Base-by-base conservation (phyloP, 2,888 invertebrate genomes). In the Dryobotodes eremita region DNA sequence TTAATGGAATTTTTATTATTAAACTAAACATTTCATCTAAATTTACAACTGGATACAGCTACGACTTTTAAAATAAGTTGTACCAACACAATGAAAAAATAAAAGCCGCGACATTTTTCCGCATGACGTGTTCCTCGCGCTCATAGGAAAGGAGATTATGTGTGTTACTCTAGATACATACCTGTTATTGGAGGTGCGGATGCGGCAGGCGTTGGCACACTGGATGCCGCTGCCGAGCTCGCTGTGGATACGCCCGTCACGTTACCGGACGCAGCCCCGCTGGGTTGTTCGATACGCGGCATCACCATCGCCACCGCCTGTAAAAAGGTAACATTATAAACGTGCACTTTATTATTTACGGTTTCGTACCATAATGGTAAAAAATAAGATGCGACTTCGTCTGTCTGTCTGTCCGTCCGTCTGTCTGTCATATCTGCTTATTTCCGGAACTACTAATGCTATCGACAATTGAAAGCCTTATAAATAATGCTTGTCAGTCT, bases 221-320 rank as follows among this genome's bases (percentile, higher is more conserved):
- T 87, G 48, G 86, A 88, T 78, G 89, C 91, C 82, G 91, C 91
- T 84, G 81, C 89, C 6, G 90, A 88, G 82, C 87, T 90, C 7
- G 90, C 88, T 64, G 89, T 86, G 8, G 92, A 84, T 68, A 86
- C 91, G 26, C 89, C 90, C 17, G 92, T 88, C 36, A 94, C 92
- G 69, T 79, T 88, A 23, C 84, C 89, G 23, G 93, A 90, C 61
- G 91, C 89, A 2, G 91, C 91, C 23, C 92, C 94, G 83, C 94
- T 94, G 3, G 98, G 98, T 89, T 98, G 98, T 88, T 98, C 98
- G 76, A 98, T 97, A 78, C 98, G 97, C 0, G 98, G 98, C 89
- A 98, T 96, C 36, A 98, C 98, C 83, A 98, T 94, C 0, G 98
- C 98, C 13, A 98, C 98, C 0, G 97, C 98, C 96, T 98, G 97